These are phyloP conservation scores for Drosophila teissieri DNA, from an alignment of 1,140 invertebrate species.

Conservation along the genomic window DNA sequence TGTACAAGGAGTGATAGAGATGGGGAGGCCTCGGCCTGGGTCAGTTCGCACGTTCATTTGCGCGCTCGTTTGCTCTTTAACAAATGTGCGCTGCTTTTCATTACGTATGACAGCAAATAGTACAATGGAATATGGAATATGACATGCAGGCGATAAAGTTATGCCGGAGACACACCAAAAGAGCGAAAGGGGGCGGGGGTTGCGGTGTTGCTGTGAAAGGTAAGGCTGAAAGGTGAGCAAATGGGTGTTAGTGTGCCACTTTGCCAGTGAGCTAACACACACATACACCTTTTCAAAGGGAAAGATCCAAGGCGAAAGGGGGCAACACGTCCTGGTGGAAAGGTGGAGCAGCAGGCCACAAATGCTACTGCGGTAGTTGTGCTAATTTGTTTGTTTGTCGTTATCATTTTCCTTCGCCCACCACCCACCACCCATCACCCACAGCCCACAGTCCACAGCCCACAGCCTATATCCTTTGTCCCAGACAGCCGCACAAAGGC, in stretches of 20 bases:
- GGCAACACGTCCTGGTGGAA: slow-evolving; percentile 41
- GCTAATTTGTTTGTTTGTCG: slow-evolving; percentile 82
- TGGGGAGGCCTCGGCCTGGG: slow-evolving; percentile 44
- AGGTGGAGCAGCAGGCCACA: slow-evolving; percentile 46
- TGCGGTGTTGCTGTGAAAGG: slow-evolving; percentile 12
- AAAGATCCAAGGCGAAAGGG: slow-evolving; percentile 14
- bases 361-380: slow-evolving; percentile 82
- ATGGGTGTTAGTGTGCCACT: slow-evolving; percentile 66
- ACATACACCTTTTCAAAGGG: slow-evolving; percentile 1
- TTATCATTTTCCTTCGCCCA: slow-evolving; percentile 67
- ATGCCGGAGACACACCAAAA: slow-evolving; percentile 55
- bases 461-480: slow-evolving; percentile 52
- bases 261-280: slow-evolving; percentile 33
- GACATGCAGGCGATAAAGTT: slow-evolving; percentile 82
- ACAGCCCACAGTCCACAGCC: not conserved
- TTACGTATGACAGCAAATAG: slow-evolving; percentile 81
- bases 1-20: not conserved
- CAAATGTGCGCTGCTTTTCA: slow-evolving; percentile 79
- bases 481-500: slow-evolving; percentile 36
- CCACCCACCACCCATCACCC: not conserved
- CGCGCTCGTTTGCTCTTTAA: slow-evolving; percentile 75
- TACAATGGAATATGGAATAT: slow-evolving; percentile 78
- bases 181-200: slow-evolving; percentile 5
- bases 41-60: slow-evolving; percentile 79
- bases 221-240: slow-evolving; percentile 61